phyloP scores from a whole-genome alignment of 2,888 invertebrate genomes.

The Julus scandinavius region DNA sequence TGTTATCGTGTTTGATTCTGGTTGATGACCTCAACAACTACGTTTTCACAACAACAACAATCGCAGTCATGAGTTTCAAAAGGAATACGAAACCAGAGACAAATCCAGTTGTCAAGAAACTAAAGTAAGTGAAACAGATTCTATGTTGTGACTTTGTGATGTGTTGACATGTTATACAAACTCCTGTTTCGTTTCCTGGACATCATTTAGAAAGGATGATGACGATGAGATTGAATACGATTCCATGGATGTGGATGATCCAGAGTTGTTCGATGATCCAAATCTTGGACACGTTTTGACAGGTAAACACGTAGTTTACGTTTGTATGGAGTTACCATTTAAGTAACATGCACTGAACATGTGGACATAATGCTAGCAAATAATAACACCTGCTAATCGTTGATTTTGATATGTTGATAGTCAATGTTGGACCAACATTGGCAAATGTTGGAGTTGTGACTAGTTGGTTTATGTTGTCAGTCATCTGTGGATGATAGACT shows the following conservation, averaged over 20 bases:
- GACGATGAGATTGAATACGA: slow-evolving; percentile 31
- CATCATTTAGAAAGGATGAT: not conserved
- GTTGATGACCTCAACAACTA: too few species aligned
- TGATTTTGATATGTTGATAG: too few species aligned
- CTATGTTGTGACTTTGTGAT: not conserved
- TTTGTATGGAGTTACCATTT: too few species aligned
- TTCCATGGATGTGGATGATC: slow-evolving; percentile 34
- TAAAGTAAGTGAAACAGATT: slow-evolving; percentile 44
- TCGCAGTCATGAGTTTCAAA: not conserved
- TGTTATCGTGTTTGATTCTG: too few species aligned
- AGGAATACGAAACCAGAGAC: not conserved
- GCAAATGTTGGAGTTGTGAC: too few species aligned
- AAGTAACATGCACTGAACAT: not conserved
- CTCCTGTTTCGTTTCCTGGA: not conserved
- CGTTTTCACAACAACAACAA: not conserved
- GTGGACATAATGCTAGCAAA: too few species aligned
- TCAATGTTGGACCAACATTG: too few species aligned
- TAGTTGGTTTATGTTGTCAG: too few species aligned
- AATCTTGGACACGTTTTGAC: not conserved
- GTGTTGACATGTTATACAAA: not conserved
- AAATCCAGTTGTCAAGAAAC: not conserved
- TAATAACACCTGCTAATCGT: too few species aligned
- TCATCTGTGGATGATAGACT: too few species aligned
- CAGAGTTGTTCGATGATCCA: slow-evolving; percentile 10
- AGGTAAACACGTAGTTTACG: not conserved